phyloP scores from a whole-genome alignment of 2,888 invertebrate genomes.

The Troides oblongomaculatus region DNA sequence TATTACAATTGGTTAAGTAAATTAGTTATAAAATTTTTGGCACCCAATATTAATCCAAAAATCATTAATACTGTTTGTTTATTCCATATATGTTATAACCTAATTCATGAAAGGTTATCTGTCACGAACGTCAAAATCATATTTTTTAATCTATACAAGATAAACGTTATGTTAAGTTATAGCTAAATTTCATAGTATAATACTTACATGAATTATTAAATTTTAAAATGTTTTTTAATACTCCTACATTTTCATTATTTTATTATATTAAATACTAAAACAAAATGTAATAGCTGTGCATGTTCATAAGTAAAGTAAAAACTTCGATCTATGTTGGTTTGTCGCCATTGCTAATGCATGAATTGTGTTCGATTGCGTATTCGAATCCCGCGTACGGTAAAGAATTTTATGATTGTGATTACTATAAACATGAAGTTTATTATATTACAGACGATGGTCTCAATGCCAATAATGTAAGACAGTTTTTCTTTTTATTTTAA shows the following conservation, averaged over 20 bases:
- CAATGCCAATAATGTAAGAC: background rate
- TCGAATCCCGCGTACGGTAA: no score
- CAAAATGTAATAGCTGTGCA: background rate
- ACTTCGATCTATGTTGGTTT: no score
- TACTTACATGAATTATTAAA: background rate
- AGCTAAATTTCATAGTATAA: background rate
- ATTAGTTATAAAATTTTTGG: background rate
- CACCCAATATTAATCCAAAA: background rate
- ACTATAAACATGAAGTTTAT: no score
- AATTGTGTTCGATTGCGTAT: no score
- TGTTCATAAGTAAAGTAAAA: background rate
- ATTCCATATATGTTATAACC: background rate
- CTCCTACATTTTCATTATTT: background rate
- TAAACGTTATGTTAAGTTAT: background rate
- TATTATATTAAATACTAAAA: background rate
- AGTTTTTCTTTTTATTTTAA: background rate
- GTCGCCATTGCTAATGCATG: no score
- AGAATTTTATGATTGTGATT: no score
- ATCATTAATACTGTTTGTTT: background rate
- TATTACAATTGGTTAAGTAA: background rate
- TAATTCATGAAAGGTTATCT: background rate
- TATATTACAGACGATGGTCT: background rate
- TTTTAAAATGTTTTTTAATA: background rate
- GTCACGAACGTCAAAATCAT: background rate
- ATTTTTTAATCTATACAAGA: background rate